A percentile compares a stretch with the other conserved stretches of the same genome.
phyloP scores from a whole-genome alignment of 1,140 invertebrate genomes.

The Sarcophaga peregrina region DNA sequence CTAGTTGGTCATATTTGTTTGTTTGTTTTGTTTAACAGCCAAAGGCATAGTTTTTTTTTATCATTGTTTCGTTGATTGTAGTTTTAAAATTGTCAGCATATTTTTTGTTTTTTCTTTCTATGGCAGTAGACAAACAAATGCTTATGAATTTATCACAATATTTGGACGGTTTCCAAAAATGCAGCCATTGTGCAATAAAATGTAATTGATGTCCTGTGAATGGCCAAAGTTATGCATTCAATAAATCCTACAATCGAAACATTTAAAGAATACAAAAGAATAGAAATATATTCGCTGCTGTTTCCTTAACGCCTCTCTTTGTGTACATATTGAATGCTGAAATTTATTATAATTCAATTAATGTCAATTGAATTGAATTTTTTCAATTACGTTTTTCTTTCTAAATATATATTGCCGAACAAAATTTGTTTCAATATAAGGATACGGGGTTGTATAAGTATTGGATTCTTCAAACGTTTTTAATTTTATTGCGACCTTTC shows the following conservation, averaged over 20 bases:
- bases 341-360: too few relatives aligned
- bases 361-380: too few relatives aligned
- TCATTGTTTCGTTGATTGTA: background rate
- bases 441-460: too few relatives aligned
- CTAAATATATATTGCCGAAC: too few relatives aligned
- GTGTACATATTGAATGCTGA: too few relatives aligned
- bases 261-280: background rate
- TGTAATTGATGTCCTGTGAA: background rate
- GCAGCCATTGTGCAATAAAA: background rate
- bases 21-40: background rate
- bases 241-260: background rate
- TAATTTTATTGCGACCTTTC: too few relatives aligned
- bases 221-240: background rate
- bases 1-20: background rate
- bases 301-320: too few relatives aligned
- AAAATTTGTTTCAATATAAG: too few relatives aligned
- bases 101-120: background rate
- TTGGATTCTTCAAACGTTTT: too few relatives aligned
- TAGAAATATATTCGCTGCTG: too few relatives aligned
- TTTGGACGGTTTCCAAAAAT: background rate
- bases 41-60: background rate
- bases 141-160: conserved; percentile 17
- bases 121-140: background rate
- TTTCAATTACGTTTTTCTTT: too few relatives aligned
- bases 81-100: background rate